Conservation (phyloP, 30 jellyfish, hydroid and myxozoan species). For the Aurelia coerulea region DNA sequence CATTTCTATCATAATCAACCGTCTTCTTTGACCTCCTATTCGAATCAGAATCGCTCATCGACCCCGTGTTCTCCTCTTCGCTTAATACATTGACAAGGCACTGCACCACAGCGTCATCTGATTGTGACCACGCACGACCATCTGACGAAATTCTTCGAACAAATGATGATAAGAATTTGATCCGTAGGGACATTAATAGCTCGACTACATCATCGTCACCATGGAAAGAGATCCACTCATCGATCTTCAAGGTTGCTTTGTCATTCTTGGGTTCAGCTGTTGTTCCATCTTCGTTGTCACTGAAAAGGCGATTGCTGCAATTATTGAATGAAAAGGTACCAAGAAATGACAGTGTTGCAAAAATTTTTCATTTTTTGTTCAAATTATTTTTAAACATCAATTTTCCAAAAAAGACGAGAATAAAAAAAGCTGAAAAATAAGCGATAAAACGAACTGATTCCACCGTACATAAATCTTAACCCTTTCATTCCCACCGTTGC, state of each 20-base stretch:
- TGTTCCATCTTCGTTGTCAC: constrained; percentile 42
- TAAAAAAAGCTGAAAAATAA: too few relatives aligned
- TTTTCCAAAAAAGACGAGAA: too few relatives aligned
- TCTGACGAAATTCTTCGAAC: constrained; percentile 79
- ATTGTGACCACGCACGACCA: constrained; percentile 83
- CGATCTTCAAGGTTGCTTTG: constrained; percentile 72
- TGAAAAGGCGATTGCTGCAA: background rate
- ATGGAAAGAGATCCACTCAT: constrained; percentile 91
- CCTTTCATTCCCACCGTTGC: too few relatives aligned
- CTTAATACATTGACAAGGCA: constrained; percentile 70
- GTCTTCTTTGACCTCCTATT: constrained; percentile 33
- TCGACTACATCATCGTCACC: constrained; percentile 84
- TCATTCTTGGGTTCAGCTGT: constrained; percentile 3
- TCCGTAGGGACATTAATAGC: constrained; percentile 65
- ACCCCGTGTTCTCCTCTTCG: constrained; percentile 67
- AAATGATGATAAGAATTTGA: constrained; percentile 74
- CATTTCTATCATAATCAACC: constrained; percentile 38
- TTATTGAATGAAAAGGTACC: too few relatives aligned
- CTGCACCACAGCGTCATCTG: constrained; percentile 86
- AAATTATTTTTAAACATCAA: too few relatives aligned
- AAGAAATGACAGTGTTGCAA: too few relatives aligned
- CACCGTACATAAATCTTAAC: too few relatives aligned
- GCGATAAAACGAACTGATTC: too few relatives aligned
- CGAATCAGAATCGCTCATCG: constrained; percentile 43
- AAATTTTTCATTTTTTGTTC: too few relatives aligned